Evolutionary conservation across 2,888 invertebrate species (phyloP).

Genomic region (Melinaea menophilus): DNA sequence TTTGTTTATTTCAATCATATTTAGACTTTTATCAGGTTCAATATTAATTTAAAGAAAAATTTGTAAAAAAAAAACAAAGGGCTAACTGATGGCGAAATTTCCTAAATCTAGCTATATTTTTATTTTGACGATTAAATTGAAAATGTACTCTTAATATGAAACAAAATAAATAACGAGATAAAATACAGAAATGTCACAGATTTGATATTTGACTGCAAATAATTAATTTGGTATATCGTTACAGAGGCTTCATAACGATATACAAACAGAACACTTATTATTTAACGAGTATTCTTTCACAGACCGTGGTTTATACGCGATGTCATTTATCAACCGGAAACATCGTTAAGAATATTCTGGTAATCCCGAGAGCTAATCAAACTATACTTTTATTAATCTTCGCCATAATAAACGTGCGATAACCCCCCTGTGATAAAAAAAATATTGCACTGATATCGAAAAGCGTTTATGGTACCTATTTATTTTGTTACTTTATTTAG

Average conservation of each 20-base stretch:
- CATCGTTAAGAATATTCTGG: not conserved
- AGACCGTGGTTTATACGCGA: not conserved
- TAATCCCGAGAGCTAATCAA: not conserved
- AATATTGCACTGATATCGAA: not conserved
- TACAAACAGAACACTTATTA: too few relatives aligned
- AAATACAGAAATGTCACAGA: too few relatives aligned
- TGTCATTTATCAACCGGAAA: not conserved
- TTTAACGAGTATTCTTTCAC: not conserved
- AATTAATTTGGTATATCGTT: too few relatives aligned
- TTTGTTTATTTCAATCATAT: not conserved
- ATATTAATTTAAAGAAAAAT: too few relatives aligned
- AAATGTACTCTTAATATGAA: too few relatives aligned
- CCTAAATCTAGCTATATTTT: too few relatives aligned
- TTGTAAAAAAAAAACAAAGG: too few relatives aligned
- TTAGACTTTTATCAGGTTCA: not conserved
- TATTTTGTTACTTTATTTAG: conserved; percentile 9
- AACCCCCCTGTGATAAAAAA: not conserved
- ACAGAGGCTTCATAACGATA: too few relatives aligned
- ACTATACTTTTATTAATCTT: conserved; percentile 2
- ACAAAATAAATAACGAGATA: too few relatives aligned
- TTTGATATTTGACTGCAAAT: too few relatives aligned
- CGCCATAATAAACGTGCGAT: not conserved
- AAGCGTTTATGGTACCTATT: not conserved
- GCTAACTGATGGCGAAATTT: too few relatives aligned
- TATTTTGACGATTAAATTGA: too few relatives aligned